Evolutionary conservation across 2,797 vertebrate genomes (phyloP), one percentile per base, ranked within the genome.

Genomic region (Takifugu ocellatus): DNA sequence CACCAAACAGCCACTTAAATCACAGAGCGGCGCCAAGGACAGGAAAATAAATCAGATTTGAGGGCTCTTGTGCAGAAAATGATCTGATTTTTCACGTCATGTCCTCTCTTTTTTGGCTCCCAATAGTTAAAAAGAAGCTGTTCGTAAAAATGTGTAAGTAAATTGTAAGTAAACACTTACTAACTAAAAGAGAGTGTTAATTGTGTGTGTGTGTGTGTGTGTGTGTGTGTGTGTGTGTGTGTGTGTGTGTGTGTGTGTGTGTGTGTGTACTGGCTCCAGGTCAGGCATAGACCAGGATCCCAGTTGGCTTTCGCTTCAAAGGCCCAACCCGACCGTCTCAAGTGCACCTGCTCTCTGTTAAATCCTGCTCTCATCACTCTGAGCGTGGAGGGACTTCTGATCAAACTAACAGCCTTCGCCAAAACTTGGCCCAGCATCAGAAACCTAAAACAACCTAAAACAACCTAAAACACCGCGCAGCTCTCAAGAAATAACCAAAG

Each of bases 251-350:
- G 74, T 87, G 86, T 87, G 83, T 83, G 76, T 57, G 74, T 91
- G 88, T 84, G 86, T 88, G 83, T 82, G 76, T 58, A 70, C 78
- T 83, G 84, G 83, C 84, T 81, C 84, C 74, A 84, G 82, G 88
- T 86, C 82, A 82, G 85, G 75, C 83, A 87, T 87, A 84, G 86
- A 88, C 89, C 44, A n/a, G 54, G 72, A 76, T 90, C 86, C 84
- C 86, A 87, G 72, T 91, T 92, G 91, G 91, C 92, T 78, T 66
- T 43, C 49, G 91, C 89, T 89, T 92, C 91, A 93, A 92, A 92
- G 89, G 61, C 67, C 49, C 73, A 62, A 68, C 74, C 82, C 70
- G 84, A 71, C 84, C 82, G 81, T 82, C 78, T 84, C n/a, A 39
- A 64, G 74, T 70, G 84, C 91, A 92, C 90, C 91, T 92, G 90